A percentile compares a stretch with the other conserved stretches of the same genome.
These are phyloP conservation scores for Papilio dardanus DNA, from an alignment of 1,140 invertebrate genomes.

Conservation along the genomic window DNA sequence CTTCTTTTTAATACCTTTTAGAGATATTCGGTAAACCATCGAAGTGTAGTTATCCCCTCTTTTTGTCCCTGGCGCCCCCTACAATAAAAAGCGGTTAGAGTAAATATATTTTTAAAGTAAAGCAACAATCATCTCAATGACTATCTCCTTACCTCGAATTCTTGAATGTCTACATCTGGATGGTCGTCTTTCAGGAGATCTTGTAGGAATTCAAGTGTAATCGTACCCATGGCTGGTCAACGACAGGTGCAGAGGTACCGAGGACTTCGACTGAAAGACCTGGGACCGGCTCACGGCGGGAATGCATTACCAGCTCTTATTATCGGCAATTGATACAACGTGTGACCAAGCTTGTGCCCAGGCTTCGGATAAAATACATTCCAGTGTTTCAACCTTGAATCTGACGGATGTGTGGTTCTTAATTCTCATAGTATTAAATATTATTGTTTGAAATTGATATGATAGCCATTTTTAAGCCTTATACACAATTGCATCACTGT, in stretches of 20 bases:
- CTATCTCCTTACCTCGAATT: slow-evolving; percentile 63
- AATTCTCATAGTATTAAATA: background rate
- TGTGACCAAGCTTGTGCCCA: slow-evolving; percentile 9
- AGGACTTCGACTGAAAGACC: slow-evolving; percentile 31
- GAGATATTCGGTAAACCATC: slow-evolving; percentile 85
- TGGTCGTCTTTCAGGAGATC: slow-evolving; percentile 67
- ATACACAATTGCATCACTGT: no score
- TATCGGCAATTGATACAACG: slow-evolving; percentile 27
- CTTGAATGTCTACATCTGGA: slow-evolving; percentile 63
- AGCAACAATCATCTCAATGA: no score
- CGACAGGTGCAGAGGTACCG: slow-evolving; percentile 32
- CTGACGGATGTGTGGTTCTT: background rate
- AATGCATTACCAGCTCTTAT: slow-evolving; percentile 17
- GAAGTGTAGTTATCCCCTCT: slow-evolving; percentile 89
- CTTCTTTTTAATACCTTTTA: slow-evolving; percentile 82
- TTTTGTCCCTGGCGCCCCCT: slow-evolving; percentile 86
- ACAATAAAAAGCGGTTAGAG: no score
- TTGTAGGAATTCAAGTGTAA: slow-evolving; percentile 71
- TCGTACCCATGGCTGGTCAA: slow-evolving; percentile 54
- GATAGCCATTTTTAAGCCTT: no score
- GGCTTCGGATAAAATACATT: background rate
- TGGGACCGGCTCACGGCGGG: slow-evolving; percentile 17
- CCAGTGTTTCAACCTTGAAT: background rate
- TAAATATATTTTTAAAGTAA: no score
- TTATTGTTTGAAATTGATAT: background rate